A percentile compares a stretch with the other conserved stretches of the same genome.
Conservation (phyloP, 2,113 vertebrate species). For the Dromaius novaehollandiae region DNA sequence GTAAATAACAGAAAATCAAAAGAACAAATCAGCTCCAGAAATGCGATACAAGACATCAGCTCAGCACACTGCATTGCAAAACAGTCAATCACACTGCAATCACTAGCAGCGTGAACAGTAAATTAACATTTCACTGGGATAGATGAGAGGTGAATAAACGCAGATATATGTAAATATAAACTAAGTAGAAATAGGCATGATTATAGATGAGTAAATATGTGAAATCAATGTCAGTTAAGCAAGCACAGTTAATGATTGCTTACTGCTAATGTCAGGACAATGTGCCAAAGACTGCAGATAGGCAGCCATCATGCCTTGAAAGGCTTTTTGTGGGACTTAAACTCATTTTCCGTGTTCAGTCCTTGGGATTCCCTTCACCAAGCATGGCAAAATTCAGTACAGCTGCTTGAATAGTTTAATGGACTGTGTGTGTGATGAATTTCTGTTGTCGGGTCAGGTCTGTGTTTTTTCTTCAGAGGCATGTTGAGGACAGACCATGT, state of each 20-base stretch:
- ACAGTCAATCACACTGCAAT: constrained; percentile 51
- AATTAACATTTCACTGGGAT: constrained; percentile 55
- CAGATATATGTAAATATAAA: constrained; percentile 66
- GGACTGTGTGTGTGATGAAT: background rate
- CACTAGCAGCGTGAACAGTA: constrained; percentile 26
- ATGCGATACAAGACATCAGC: constrained; percentile 18
- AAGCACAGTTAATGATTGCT: constrained; percentile 53
- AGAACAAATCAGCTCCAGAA: constrained; percentile 50
- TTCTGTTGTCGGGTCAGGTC: background rate
- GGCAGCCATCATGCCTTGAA: background rate
- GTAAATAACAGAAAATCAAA: constrained; percentile 67
- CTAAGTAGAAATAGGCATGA: constrained; percentile 59
- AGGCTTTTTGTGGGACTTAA: background rate
- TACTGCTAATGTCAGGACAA: constrained; percentile 21
- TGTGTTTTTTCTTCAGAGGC: background rate
- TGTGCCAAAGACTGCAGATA: background rate
- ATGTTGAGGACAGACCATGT: background rate
- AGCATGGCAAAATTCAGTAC: background rate
- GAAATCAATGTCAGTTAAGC: constrained; percentile 65
- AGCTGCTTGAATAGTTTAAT: background rate
- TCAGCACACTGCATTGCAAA: constrained; percentile 28
- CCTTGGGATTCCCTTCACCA: background rate
- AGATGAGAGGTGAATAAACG: constrained; percentile 61
- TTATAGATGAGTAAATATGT: constrained; percentile 64
- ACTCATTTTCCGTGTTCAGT: background rate